Base-by-base conservation (phyloP, 1,140 invertebrate species). In the Atta colombica region DNA sequence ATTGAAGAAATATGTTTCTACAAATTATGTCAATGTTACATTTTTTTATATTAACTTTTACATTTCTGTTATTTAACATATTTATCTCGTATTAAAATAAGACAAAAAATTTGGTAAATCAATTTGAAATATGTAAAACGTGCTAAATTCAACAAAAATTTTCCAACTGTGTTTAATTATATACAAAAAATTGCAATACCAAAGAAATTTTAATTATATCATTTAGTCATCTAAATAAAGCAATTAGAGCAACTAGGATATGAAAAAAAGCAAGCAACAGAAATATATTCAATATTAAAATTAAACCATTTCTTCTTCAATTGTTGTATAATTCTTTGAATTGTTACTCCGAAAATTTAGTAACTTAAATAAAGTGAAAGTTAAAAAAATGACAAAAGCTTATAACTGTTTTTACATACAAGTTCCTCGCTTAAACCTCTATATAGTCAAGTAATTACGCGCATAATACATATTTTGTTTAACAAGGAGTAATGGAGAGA, bases 221-320 rank as follows among this genome's bases (percentile, higher is more conserved):
- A 61, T 49, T 77, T 45, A 28, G 8, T 65, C 45, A 25, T 39
- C 39, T 7, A 61, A 75, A 61, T 77, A 60, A 31, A 25, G 25
- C 25, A 77, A 77, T 60, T 77, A 25, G 1, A 31, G 28, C 5
- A 14, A 39, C 10, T 25, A 0, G 16, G 7, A 51, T 49, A 45
- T 28, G 25, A 51, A 58, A 18, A 49, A 25, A 77, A 6, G 4
- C 2, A 6, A 14, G 8, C 14, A 18, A 25, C 12, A 45, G 6
- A 25, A 53, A 71, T 6, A 71, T 6, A 25, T 49, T 71, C 16
- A 16, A 31, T 31, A 77, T 25, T 18, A 28, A 45, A 28, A 61
- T 61, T 45, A 12, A 63, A 77, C 14, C 25, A 5, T 39, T 66
- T 51, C 5, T 63, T 45, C n/a, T 12, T 28, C 6, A n/a, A n/a